Conservation (phyloP, 2,888 invertebrate genomes). For the Apotomis turbidana region DNA sequence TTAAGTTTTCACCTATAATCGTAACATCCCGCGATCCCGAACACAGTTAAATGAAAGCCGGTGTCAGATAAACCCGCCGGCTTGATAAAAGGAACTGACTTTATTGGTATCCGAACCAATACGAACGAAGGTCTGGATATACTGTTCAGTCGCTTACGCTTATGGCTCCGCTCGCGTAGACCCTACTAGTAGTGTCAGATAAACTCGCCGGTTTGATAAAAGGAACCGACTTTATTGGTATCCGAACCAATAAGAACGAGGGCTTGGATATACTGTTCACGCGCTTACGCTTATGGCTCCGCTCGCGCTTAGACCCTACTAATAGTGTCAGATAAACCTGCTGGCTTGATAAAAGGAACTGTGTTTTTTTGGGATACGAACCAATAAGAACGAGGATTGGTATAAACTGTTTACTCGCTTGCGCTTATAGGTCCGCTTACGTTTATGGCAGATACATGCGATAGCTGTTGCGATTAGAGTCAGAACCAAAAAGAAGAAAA, state of each 20-base stretch:
- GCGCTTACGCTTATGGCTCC: no score
- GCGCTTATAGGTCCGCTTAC: no score
- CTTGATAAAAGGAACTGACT: constrained; percentile 44
- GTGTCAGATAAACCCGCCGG: constrained; percentile 23
- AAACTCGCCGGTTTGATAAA: constrained; percentile 34
- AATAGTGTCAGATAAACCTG: no score
- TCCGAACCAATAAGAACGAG: constrained; percentile 50
- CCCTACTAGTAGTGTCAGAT: background rate
- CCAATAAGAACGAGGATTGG: no score
- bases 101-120: constrained; percentile 53
- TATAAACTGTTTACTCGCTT: no score
- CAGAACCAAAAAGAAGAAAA: no score
- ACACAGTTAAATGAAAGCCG: constrained; percentile 24
- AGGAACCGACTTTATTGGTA: constrained; percentile 50
- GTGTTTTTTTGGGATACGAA: no score
- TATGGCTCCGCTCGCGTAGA: background rate
- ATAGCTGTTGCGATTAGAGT: no score
- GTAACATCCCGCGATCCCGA: background rate
- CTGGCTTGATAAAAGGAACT: no score
- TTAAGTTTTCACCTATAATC: background rate
- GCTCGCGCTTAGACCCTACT: no score
- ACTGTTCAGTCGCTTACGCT: constrained; percentile 1
- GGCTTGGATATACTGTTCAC: no score
- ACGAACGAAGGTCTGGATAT: constrained; percentile 44
- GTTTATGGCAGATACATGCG: no score